phyloP scores from a whole-genome alignment of 2,797 vertebrate species.

The Hipposideros larvatus region DNA sequence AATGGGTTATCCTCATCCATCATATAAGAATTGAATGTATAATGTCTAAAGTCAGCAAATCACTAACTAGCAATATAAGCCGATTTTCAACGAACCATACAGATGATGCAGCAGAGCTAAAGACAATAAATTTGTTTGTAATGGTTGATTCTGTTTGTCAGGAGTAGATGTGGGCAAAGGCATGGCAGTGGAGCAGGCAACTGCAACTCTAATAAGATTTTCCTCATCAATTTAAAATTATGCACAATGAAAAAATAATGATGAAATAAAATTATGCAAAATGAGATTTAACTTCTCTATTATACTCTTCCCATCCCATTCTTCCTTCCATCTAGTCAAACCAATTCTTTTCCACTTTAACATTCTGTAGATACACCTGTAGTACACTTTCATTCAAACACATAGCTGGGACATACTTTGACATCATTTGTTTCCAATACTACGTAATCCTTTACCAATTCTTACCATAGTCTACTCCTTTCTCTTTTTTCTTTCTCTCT shows the following conservation, averaged over 20 bases:
- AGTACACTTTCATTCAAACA: not conserved
- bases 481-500: not conserved
- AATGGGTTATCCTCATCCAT: not conserved
- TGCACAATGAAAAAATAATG: not conserved
- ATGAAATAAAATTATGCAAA: not conserved
- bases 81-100: constrained; percentile 9
- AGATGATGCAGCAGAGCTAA: not conserved
- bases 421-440: not conserved
- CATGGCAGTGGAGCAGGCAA: not conserved
- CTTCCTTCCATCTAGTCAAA: not conserved
- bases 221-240: not conserved
- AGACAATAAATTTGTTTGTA: not conserved
- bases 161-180: not conserved
- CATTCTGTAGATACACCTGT: not conserved
- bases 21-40: not conserved
- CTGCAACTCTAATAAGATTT: not conserved
- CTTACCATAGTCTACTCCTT: not conserved
- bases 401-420: not conserved
- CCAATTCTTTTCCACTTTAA: not conserved
- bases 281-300: not conserved
- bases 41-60: not conserved
- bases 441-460: not conserved
- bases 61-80: not conserved
- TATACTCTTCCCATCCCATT: not conserved
- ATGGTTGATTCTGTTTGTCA: not conserved